Conservation (phyloP, 2,113 vertebrate genomes). For the Ailurus styani region DNA sequence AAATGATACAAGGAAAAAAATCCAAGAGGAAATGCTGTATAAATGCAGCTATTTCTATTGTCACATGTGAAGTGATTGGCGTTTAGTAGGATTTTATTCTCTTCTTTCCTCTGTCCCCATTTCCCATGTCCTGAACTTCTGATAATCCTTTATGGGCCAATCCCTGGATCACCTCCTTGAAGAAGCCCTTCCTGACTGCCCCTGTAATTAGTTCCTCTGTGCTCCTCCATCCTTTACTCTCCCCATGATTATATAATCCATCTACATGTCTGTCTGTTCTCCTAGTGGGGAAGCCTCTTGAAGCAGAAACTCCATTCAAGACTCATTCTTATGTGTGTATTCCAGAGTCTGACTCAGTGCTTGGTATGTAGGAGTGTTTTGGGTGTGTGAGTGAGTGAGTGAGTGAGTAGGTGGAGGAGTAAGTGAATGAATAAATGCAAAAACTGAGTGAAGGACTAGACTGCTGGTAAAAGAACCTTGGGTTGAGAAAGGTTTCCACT, state of each 20-base stretch:
- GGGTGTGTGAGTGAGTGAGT: neutral
- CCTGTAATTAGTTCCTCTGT: neutral
- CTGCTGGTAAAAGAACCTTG: neutral
- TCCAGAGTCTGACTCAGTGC: neutral
- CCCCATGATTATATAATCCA: neutral
- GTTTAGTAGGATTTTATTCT: neutral
- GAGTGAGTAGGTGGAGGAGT: neutral
- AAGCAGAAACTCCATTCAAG: neutral
- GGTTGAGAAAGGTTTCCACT: neutral
- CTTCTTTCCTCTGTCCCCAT: neutral
- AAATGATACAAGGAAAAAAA: slow-evolving; percentile 75
- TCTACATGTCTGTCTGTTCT: neutral
- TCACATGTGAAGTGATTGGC: neutral
- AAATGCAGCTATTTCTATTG: neutral
- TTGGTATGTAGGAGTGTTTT: neutral
- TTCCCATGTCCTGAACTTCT: neutral
- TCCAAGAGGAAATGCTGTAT: neutral
- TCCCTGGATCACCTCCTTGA: neutral
- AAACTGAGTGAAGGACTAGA: neutral
- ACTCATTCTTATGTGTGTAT: neutral
- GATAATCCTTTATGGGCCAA: neutral
- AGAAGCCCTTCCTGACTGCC: neutral
- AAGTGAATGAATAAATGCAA: neutral
- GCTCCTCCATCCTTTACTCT: neutral
- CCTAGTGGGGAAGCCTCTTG: neutral